Evolutionary conservation across 2,797 vertebrate genomes (phyloP), one percentile per base, ranked within the genome.

Genomic region (Garrulus glandarius): DNA sequence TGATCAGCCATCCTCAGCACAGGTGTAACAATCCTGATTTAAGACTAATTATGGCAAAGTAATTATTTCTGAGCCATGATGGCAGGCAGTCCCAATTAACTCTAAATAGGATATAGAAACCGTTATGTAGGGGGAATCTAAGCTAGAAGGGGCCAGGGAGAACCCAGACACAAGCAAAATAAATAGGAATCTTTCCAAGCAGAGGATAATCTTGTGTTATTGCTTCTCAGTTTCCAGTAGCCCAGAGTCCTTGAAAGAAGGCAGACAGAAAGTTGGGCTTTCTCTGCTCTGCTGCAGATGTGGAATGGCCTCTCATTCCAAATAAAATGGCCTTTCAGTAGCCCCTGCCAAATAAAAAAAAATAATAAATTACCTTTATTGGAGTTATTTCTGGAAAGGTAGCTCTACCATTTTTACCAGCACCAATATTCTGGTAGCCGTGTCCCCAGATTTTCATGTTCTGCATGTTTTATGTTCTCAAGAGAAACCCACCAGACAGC

Each of bases 61-160:
- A 86, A 96, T 96, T 92, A 91, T 90, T 96, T 70, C 67, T 94
- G 77, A 94, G 47, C 60, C 63, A 74, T 20, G 47, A 77, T 64
- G 46, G 83, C 87, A 89, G 77, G 77, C 68, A 78, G 41, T 46
- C 27, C 41, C 83, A 88, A 94, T 94, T 95, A 95, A 56, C 22
- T 74, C 37, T 81, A 95, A 93, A 93, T 37, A 90, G 84, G 70
- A 64, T 79, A 29, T 79, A 84, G 50, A 61, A 92, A 75, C 50
- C 32, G 41, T 89, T 90, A 82, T 92, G 52, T 47, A 26, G 1
- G 34, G 44, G 23, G 23, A 90, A 53, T 67, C 26, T 74, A 87
- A 76, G 67, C 36, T 86, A 36, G 49, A 89, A 67, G 9, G 18
- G 44, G 70, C 10, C 0, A 9, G 89, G 46, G 43, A 69, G 23